Percentiles rank a stretch among this genome's conserved stretches.
Evolutionary conservation across 1,140 invertebrate species (phyloP).

Genomic region (Drosophila kohkoa): DNA sequence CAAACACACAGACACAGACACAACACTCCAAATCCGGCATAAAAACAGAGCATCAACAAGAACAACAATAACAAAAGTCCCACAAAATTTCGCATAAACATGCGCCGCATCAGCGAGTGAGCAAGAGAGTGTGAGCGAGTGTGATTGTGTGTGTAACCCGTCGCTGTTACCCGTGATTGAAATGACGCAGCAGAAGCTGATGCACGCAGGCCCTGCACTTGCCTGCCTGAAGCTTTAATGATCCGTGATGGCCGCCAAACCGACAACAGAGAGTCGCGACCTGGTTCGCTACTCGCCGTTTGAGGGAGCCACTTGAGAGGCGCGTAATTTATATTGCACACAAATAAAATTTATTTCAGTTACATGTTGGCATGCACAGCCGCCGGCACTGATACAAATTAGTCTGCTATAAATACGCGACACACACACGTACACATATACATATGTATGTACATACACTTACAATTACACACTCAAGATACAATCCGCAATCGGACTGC

Average conservation of each 20-base stretch:
- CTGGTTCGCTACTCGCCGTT: conserved; percentile 8
- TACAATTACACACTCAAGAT: conserved; percentile 1
- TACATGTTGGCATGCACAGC: conserved; percentile 69
- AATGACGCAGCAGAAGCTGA: conserved; percentile 17
- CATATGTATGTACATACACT: background rate
- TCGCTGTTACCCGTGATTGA: conserved; percentile 15
- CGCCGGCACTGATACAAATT: conserved; percentile 67
- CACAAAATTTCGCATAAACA: conserved; percentile 58
- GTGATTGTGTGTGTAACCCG: conserved; percentile 4
- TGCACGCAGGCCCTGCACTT: conserved; percentile 53
- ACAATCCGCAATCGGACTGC: conserved; percentile 31
- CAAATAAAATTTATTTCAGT: conserved; percentile 77
- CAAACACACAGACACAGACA: background rate
- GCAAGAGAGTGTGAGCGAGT: background rate
- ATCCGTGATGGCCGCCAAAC: conserved; percentile 55
- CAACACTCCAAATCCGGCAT: conserved; percentile 18
- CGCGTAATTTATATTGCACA: conserved; percentile 74
- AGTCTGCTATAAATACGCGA: conserved; percentile 69
- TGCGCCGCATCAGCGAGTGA: conserved; percentile 8
- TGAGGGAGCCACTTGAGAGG: conserved; percentile 41
- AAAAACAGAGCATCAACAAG: conserved; percentile 24
- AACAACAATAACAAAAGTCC: conserved; percentile 34
- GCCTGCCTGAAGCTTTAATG: conserved; percentile 52
- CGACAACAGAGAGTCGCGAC: background rate
- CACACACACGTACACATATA: conserved; percentile 7